Base-by-base conservation (phyloP, 2,888 invertebrate species). In the Caenorhabditis sp. region DNA sequence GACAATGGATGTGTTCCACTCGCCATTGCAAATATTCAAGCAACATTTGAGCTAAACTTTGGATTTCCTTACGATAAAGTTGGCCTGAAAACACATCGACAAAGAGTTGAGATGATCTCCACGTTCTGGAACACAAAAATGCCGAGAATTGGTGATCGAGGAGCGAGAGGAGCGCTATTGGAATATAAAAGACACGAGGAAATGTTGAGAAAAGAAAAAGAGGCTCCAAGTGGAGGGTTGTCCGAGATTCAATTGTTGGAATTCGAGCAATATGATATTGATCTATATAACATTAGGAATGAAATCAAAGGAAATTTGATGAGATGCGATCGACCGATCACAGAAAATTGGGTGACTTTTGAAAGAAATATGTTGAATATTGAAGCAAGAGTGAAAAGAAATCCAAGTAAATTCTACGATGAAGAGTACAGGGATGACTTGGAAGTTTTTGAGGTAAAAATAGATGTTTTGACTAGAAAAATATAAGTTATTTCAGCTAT, bases 111-210 rank as follows among this genome's bases (percentile, higher is more conserved):
- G 1, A 14, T 8, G 10, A 17, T 70, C 10, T 10, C 17, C 0
- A 24, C 27, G 1, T 65, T 62, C 8, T 72, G 72, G 72, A 14
- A 64, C 1, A n/a, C 36, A 0, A 8, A n/a, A 24, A 2, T 64
- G 21, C 72, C 72, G 1, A 51, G 72, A 50, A 72, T 72, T 50
- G 72, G 71, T 1, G 71, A 72, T 55, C 3, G 14, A 4, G 37
- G 49, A 1, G 69, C 23, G 0, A 19, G 53, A 0, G 69, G 69
- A 19, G 61, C 61, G 1, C 26, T 23, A 3, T 10, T 6, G 3
- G 54, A 53, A 36, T 17, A 19, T 12, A 10, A 23, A 19, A 12
- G 51, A 14, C 6, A 5, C 12, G 24, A 60, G 5, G 49, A 24
- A 26, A 14, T 60, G 23, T 19, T 12, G 6, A 1, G 27, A 23